A percentile compares a stretch with the other conserved stretches of the same genome.
These are phyloP conservation scores for Dendroctonus valens DNA, from an alignment of 1,140 invertebrate species.

Conservation along the genomic window DNA sequence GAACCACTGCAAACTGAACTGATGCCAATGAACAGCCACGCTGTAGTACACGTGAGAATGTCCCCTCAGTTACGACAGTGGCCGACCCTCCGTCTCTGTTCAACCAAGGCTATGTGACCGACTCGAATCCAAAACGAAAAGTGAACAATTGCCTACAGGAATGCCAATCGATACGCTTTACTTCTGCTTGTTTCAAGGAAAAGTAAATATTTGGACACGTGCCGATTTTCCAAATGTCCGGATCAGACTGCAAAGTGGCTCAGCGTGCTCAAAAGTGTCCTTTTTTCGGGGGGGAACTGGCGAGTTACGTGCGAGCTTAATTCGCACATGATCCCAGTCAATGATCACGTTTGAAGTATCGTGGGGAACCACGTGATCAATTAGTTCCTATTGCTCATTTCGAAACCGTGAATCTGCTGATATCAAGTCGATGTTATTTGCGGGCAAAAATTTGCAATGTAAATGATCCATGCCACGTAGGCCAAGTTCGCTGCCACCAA, in stretches of 20 bases:
- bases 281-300: not conserved
- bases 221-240: not conserved
- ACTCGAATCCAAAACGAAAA: not conserved
- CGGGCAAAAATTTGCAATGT: too few relatives aligned
- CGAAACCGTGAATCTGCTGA: too few relatives aligned
- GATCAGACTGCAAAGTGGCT: not conserved
- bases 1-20: constrained; percentile 21
- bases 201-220: constrained; percentile 10
- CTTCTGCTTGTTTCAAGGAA: not conserved
- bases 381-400: constrained; percentile 1
- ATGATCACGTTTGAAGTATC: constrained; percentile 44
- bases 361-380: constrained; percentile 43
- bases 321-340: constrained; percentile 41
- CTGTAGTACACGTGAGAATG: constrained; percentile 42
- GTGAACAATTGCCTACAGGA: not conserved
- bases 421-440: too few relatives aligned
- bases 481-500: too few relatives aligned
- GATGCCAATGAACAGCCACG: constrained; percentile 38
- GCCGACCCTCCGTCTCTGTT: constrained; percentile 30
- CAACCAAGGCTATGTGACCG: not conserved
- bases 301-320: constrained; percentile 34
- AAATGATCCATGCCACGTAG: too few relatives aligned
- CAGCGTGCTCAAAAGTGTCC: not conserved
- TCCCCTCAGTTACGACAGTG: constrained; percentile 28
- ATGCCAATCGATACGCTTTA: not conserved